These are phyloP conservation scores for Caenorhabditis afra DNA, from an alignment of 2,888 invertebrate species.

Conservation along the genomic window DNA sequence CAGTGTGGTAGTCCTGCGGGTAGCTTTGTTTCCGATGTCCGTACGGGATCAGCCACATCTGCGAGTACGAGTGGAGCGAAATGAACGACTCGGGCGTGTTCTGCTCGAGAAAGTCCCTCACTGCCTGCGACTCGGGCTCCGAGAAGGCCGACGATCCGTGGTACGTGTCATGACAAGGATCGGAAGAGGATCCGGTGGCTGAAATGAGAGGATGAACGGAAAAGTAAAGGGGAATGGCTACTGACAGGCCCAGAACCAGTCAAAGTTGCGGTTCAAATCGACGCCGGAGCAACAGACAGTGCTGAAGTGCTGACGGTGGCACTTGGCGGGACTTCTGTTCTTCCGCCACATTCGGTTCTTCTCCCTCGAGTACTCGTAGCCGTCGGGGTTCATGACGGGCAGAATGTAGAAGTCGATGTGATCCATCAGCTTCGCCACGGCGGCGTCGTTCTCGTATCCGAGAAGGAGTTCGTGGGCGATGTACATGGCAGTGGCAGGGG, in stretches of 20 bases:
- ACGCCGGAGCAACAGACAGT: constrained; percentile 79
- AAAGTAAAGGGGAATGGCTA: not conserved
- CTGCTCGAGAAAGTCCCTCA: constrained; percentile 77
- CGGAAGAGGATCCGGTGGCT: constrained; percentile 70
- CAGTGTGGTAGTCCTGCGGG: constrained; percentile 77
- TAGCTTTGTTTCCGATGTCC: constrained; percentile 77
- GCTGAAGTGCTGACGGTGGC: constrained; percentile 73
- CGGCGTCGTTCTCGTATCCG: constrained; percentile 65
- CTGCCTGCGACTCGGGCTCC: constrained; percentile 79
- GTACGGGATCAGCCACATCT: constrained; percentile 80
- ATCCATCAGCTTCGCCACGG: constrained; percentile 72
- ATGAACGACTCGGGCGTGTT: constrained; percentile 77
- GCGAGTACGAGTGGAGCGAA: constrained; percentile 79
- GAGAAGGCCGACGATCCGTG: constrained; percentile 78
- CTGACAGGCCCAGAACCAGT: constrained; percentile 79
- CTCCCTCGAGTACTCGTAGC: constrained; percentile 76
- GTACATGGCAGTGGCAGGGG: constrained; percentile 74
- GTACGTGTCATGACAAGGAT: constrained; percentile 79
- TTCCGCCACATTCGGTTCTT: constrained; percentile 81
- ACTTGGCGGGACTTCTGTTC: constrained; percentile 77
- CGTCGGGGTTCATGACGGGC: constrained; percentile 80
- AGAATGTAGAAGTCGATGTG: constrained; percentile 79
- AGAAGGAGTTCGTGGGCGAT: constrained; percentile 64
- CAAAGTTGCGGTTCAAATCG: constrained; percentile 79
- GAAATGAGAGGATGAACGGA: not conserved